Evolutionary conservation across 2,888 invertebrate genomes (phyloP), one percentile per base, ranked within the genome.

Genomic region (Melinaea marsaeus): DNA sequence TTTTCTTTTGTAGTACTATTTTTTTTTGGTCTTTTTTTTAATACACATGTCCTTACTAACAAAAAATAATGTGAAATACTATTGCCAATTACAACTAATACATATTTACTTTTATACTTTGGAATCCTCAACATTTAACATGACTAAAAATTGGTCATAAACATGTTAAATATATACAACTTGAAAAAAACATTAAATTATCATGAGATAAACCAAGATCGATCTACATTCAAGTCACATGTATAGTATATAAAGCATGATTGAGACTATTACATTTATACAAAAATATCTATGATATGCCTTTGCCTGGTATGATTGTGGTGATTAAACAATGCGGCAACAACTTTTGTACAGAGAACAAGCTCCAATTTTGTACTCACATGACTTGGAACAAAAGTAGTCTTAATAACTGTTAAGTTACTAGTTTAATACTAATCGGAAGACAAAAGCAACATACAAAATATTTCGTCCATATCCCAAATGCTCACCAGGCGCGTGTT

Each of bases 251-350:
- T 67, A 72, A 69, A 73, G 71, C 74, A 75, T 74, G 74, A 76
- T 77, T 57, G 60, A 63, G 64, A 67, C 64, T 67, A 66, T 67
- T 69, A 69, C 65, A 73, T 62, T 63, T 69, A 68, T 72, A 72
- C 68, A 74, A 75, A 73, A 75, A 74, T 72, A 69, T 72, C 67
- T 72, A 72, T 75, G 75, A 77, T 76, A 75, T 75, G 74, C 72
- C 66, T 66, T 62, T 57, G 66, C 67, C 67, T 67, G 65, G 68
- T 69, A 47, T 63, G 46, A 61, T 32, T 51, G 9, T 64, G 63
- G 37, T 35, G 32, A 64, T 6, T 3, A 3, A 61, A 60, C 51
- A 47, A 35, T 47, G 42, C 42, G 57, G 65, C 64, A 64, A 71
- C 63, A 62, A 57, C 54, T 45, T 60, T n/a, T 35, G 46, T 45